These are phyloP conservation scores for Lapara coniferarum DNA, from an alignment of 2,888 invertebrate genomes.

Conservation along the genomic window DNA sequence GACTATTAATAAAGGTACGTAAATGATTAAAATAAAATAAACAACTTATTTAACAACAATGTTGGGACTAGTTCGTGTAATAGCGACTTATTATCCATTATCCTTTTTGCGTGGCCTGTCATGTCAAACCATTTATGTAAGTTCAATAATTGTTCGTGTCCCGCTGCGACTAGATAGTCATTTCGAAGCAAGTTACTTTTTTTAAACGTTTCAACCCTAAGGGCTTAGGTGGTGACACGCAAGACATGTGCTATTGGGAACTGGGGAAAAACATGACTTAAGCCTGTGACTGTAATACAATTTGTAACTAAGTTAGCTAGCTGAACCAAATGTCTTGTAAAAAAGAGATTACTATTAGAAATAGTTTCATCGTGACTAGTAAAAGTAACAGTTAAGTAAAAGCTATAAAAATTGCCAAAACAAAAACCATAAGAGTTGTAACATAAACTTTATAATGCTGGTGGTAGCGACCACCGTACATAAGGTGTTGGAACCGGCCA, in stretches of 20 bases:
- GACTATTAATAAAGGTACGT: neutral
- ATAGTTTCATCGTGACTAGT: too few species aligned
- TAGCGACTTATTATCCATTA: neutral
- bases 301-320: too few species aligned
- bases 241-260: too few species aligned
- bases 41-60: neutral
- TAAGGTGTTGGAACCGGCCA: too few species aligned
- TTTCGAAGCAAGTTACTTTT: neutral
- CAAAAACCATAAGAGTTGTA: too few species aligned
- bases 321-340: too few species aligned
- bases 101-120: neutral
- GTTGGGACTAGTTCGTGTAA: neutral
- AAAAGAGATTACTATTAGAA: too few species aligned
- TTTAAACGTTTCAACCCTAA: neutral
- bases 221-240: neutral
- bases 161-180: neutral
- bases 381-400: too few species aligned
- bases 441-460: too few species aligned
- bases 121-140: constrained; percentile 1
- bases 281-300: too few species aligned
- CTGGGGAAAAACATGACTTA: neutral
- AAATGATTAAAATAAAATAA: neutral
- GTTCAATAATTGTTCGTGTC: neutral
- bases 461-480: too few species aligned
- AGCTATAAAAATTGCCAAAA: too few species aligned